Conservation (phyloP, 2,888 invertebrate species). For the Catocala nupta region DNA sequence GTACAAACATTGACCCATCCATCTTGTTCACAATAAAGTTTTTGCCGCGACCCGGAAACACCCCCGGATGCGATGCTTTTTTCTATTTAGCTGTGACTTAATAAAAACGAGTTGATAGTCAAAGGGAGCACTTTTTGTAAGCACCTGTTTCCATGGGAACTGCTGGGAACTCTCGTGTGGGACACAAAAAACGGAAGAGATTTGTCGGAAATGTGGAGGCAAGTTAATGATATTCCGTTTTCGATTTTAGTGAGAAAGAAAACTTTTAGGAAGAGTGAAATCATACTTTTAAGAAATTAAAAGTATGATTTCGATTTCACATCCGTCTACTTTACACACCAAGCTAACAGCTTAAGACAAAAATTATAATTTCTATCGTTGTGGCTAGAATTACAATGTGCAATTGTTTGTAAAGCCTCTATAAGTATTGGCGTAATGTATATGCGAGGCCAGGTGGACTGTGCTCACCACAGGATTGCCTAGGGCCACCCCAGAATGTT, state of each 20-base stretch:
- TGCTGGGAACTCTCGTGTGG: constrained; percentile 55
- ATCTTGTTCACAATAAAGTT: constrained; percentile 58
- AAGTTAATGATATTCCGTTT: constrained; percentile 28
- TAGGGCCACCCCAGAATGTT: too few relatives aligned
- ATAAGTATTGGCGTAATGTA: too few relatives aligned
- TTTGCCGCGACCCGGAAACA: constrained; percentile 80
- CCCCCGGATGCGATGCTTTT: constrained; percentile 75
- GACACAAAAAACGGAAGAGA: constrained; percentile 65
- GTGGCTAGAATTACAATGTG: too few relatives aligned
- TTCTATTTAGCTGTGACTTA: constrained; percentile 55
- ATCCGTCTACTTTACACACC: too few relatives aligned
- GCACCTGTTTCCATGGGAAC: constrained; percentile 80
- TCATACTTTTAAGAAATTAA: constrained; percentile 4
- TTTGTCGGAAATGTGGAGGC: constrained; percentile 48
- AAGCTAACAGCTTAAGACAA: too few relatives aligned
- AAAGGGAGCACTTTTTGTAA: constrained; percentile 75
- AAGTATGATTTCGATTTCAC: neutral
- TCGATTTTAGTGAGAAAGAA: constrained; percentile 11
- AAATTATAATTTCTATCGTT: too few relatives aligned
- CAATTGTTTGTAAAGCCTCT: too few relatives aligned
- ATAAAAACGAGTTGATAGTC: constrained; percentile 79
- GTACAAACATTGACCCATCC: constrained; percentile 73
- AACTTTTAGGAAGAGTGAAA: constrained; percentile 5
- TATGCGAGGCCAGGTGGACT: too few relatives aligned
- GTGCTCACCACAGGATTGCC: too few relatives aligned